Base-by-base conservation (phyloP, 53 echinoderm and acorn worm species). In the Temnopleurus reevesii region DNA sequence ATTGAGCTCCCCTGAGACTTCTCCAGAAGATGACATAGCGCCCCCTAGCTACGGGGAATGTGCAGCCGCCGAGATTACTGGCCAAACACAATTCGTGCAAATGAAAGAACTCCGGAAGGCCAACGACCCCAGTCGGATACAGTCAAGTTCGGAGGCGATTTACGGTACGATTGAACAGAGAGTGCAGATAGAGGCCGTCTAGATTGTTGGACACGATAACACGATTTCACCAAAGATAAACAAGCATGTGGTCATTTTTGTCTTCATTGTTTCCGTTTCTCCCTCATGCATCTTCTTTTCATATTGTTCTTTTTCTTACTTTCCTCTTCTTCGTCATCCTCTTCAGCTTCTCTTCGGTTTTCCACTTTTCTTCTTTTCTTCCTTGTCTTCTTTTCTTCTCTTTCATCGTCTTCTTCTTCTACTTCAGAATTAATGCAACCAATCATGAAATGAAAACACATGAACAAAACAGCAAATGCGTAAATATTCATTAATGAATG, bases 31-130 rank as follows among this genome's bases (percentile, higher is more conserved):
- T 0, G 81, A 81, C 8, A 18, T 55, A 33, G 55, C 81, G 81
- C 55, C 81, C 12, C 81, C 81, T 28, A 81, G 81, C 81, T 81
- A 81, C 31, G 54, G 81, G 53, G 81, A 81, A 29, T 31, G 53
- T 18, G 53, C 81, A 47, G 2, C 33, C 33, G 30, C 64, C 4
- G 34, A 33, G 64, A 34, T 31, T 2, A 5, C 33, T 64, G 64
- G 33, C 64, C 64, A 31, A 26, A 64, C 64, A 13, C 64, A 34
- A 64, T 4, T 31, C 3, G 64, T 64, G 4, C 33, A 31, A 18
- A 59, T 27, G 26, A 2, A 24, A 15, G 15, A 12, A 49, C 60
- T 33, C 12, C 64, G 8, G 15, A 64, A 10, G 64, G 77, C 18
- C 45, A 46, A 77, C n/a, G 49, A 51, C 81, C 81, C 81, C 12